Evolutionary conservation across 2,888 invertebrate genomes (phyloP), one percentile per base, ranked within the genome.

Genomic region (Cabera pusaria): DNA sequence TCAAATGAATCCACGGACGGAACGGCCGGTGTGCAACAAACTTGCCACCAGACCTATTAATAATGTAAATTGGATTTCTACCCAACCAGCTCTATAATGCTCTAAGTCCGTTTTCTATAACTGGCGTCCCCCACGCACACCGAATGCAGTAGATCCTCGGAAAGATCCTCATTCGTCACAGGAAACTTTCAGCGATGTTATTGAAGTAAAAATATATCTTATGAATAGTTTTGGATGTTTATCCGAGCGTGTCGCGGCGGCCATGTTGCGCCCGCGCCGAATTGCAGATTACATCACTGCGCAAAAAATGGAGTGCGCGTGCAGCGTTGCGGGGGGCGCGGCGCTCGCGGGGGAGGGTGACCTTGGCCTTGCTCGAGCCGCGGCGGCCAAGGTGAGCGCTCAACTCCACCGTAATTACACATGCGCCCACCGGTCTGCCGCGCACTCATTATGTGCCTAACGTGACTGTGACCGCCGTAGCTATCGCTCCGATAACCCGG

Each of bases 311-410:
- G 72, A 69, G 72, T 75, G 77, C 76, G 71, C 74, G 71, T 66
- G 64, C 61, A 69, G 53, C 29, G 52, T 47, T 46, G 45, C 45
- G 49, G 31, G 37, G 44, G 52, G 55, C 44, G 20, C 46, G 32
- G 37, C 26, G 49, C 25, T 53, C 43, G 52, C 52, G 51, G 44
- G 52, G 51, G 50, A 52, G 49, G 55, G 52, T 41, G 59, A 72
- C 86, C 85, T 85, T 86, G 85, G 86, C 85, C 85, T 87, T 85
- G 86, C 80, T 72, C 84, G 76, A 56, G 64, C 73, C 71, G 74
- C 76, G 80, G 74, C 79, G 81, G 83, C 80, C 85, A 82, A 83
- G 85, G 85, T 82, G 83, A 82, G 73, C 73, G 68, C 64, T 70
- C 69, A 67, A 56, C 73, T 71, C 72, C 66, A 73, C 65, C 74